Evolutionary conservation across 2,888 invertebrate species (phyloP), one percentile per base, ranked within the genome.

Genomic region (Pimpla rufipes): DNA sequence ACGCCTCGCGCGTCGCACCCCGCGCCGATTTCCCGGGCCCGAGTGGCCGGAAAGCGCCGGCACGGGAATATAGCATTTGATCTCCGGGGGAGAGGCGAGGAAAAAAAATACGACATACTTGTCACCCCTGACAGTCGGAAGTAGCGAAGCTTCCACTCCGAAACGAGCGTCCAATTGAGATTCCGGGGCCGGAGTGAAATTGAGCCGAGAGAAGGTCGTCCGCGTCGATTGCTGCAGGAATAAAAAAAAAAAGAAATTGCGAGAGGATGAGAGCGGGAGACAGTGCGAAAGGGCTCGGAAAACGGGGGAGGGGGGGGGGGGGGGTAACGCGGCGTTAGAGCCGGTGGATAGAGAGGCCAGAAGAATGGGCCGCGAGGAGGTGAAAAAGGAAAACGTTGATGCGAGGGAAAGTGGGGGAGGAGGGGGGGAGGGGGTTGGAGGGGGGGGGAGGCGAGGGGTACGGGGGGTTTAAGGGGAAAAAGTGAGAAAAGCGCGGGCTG

Each of bases 111-210:
- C 74, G 81, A 71, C 68, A 59, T 64, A 81, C 73, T 73, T 50
- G 73, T 81, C 81, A 74, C 59, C 57, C 67, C 57, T 77, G 76
- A 77, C 76, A 77, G 42, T 55, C 35, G 47, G 37, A 74, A 83
- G 68, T 18, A 76, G 47, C 57, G 47, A 18, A 74, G 55, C 74
- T 71, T 85, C 80, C 78, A 75, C 76, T 75, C 29, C 84, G 76
- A 71, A 84, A 82, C 80, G 84, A 76, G 78, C 66, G 85, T 81
- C 68, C 81, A 79, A 83, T 87, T 80, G 79, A 87, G 84, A 79
- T 81, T 85, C 86, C 84, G 64, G 75, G 79, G 68, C 45, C 64
- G 77, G 77, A 64, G 45, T 80, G 70, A 81, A 84, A 84, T 84
- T 81, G 81, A 84, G 83, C 78, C 74, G 78, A 78, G 80, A 74